Evolutionary conservation across 2,888 invertebrate species (phyloP).

Genomic region (Eupithecia subfuscata): DNA sequence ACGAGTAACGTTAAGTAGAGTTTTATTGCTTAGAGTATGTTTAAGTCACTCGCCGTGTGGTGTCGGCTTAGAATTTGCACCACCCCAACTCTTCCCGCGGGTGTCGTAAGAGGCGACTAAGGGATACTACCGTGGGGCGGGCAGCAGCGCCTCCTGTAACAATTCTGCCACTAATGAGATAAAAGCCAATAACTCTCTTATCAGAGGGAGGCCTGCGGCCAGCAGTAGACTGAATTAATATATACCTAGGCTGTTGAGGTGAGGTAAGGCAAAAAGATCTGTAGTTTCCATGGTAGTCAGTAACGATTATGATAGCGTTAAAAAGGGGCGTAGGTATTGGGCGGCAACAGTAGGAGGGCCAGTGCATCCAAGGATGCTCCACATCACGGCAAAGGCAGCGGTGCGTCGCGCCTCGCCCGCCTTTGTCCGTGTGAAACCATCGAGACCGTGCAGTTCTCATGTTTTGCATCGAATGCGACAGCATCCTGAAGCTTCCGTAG

Average conservation of each 20-base stretch:
- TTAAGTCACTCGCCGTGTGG: too few relatives aligned
- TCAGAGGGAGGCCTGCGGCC: too few relatives aligned
- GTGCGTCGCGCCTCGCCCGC: conserved; percentile 75
- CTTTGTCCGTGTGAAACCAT: conserved; percentile 78
- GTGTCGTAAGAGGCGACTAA: too few relatives aligned
- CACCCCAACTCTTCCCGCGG: too few relatives aligned
- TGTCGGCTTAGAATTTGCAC: too few relatives aligned
- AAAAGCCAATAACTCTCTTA: too few relatives aligned
- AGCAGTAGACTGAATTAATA: too few relatives aligned
- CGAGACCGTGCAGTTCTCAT: conserved; percentile 75
- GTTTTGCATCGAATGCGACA: conserved; percentile 67
- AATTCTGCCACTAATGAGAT: too few relatives aligned
- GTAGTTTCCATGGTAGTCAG: neutral
- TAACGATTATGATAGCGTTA: conserved; percentile 13
- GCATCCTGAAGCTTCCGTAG: conserved; percentile 42
- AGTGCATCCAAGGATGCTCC: conserved; percentile 49
- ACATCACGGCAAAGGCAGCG: conserved; percentile 63
- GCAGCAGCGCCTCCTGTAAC: too few relatives aligned
- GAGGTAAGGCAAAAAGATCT: neutral
- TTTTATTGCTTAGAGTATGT: neutral
- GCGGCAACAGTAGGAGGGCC: conserved; percentile 47
- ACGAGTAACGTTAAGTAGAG: neutral
- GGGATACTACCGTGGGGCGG: too few relatives aligned
- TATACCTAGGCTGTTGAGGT: too few relatives aligned
- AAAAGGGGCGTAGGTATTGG: conserved; percentile 45